phyloP scores from a whole-genome alignment of 2,113 vertebrate species.

The Kryptolebias marmoratus region DNA sequence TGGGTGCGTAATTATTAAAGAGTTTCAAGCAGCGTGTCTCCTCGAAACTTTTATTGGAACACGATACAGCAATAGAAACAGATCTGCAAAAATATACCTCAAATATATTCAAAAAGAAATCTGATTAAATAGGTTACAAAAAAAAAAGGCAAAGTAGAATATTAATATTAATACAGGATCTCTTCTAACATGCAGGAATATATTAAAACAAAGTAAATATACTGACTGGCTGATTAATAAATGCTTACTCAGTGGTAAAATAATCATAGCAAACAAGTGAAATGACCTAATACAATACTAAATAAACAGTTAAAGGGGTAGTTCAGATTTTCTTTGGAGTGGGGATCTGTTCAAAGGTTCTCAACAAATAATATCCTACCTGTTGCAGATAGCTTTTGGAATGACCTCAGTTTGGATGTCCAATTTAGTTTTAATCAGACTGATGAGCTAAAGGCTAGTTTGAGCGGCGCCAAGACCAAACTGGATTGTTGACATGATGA shows the following conservation, averaged over 20 bases:
- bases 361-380: no score
- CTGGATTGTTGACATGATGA: no score
- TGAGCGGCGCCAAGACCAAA: no score
- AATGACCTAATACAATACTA: conserved; percentile 2
- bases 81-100: conserved; percentile 75
- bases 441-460: no score
- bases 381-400: no score
- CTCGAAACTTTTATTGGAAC: conserved; percentile 62
- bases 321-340: no score
- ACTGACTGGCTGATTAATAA: conserved; percentile 33
- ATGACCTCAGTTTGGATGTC: no score
- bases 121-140: conserved; percentile 71
- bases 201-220: conserved; percentile 65
- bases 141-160: conserved; percentile 42
- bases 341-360: no score
- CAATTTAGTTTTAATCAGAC: no score
- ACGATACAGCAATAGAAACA: conserved; percentile 56
- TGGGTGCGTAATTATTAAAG: conserved; percentile 20
- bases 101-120: conserved; percentile 52
- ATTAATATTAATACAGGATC: conserved; percentile 26
- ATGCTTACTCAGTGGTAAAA: conserved; percentile 42
- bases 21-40: conserved; percentile 22
- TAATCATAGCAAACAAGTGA: conserved; percentile 21
- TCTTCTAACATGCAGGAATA: conserved; percentile 67
- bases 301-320: conserved; percentile 11